Conservation (phyloP, 2,888 invertebrate species). For the Sepioteuthis lessoniana region DNA sequence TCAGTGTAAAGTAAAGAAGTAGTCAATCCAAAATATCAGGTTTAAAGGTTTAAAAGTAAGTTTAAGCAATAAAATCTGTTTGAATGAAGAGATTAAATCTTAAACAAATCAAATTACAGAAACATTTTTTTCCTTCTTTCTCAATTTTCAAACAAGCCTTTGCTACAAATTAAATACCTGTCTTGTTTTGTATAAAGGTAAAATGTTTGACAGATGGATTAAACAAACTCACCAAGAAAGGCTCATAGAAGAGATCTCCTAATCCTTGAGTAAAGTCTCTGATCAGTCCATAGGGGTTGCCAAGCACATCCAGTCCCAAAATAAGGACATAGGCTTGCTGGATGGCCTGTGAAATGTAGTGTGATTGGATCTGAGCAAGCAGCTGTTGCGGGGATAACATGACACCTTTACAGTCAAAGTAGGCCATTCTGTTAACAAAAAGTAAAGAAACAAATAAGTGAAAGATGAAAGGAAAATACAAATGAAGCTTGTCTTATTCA, state of each 20-base stretch:
- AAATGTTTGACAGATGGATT: not conserved
- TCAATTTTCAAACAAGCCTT: not conserved
- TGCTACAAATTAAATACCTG: not conserved
- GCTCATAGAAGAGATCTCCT: constrained; percentile 81
- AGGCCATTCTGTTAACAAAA: constrained; percentile 80
- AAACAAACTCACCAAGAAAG: constrained; percentile 77
- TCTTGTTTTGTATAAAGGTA: not conserved
- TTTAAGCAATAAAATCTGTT: not conserved
- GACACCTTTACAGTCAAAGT: constrained; percentile 80
- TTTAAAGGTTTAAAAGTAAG: not conserved
- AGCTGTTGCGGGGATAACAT: constrained; percentile 78
- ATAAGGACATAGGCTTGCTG: constrained; percentile 88
- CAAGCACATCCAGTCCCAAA: constrained; percentile 85
- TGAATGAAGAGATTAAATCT: not conserved
- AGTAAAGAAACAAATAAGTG: not conserved
- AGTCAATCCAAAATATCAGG: too few species aligned
- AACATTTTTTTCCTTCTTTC: not conserved
- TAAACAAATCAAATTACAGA: not conserved
- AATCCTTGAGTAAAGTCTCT: constrained; percentile 80
- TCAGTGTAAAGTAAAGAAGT: too few species aligned
- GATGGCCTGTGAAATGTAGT: constrained; percentile 83
- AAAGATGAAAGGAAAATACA: not conserved
- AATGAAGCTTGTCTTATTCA: too few species aligned
- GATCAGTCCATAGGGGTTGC: constrained; percentile 84
- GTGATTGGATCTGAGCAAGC: constrained; percentile 79